A percentile compares a stretch with the other conserved stretches of the same genome.
Conservation (phyloP, 2,888 invertebrate species). For the Lamellibrachia columna region DNA sequence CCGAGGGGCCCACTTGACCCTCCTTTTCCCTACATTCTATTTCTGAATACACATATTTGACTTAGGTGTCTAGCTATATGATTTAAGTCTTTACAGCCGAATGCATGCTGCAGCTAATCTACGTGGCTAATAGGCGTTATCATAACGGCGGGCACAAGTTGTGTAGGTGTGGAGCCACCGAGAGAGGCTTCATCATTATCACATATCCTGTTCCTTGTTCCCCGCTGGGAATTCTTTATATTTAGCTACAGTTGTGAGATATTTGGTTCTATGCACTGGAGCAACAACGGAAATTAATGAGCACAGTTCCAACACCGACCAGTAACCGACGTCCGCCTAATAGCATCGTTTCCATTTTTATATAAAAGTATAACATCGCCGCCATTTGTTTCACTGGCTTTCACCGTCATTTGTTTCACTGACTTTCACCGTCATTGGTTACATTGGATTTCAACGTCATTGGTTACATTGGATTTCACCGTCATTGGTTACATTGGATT, state of each 20-base stretch:
- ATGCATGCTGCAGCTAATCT: background rate
- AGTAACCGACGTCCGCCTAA: background rate
- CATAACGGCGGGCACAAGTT: background rate
- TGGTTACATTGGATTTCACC: too few relatives aligned
- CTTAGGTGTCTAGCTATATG: background rate
- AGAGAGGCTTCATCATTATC: background rate
- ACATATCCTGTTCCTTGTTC: background rate
- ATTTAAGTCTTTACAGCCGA: background rate
- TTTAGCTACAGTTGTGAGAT: background rate
- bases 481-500: too few relatives aligned
- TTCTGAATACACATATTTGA: background rate
- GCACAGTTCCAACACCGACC: background rate
- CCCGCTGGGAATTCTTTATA: background rate
- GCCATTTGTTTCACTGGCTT: background rate
- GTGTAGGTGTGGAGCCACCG: background rate
- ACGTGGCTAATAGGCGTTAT: background rate
- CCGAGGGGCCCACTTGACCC: too few relatives aligned
- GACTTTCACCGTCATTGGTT: too few relatives aligned
- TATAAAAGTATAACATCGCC: background rate
- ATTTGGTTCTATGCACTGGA: background rate
- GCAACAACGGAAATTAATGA: background rate
- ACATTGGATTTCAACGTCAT: too few relatives aligned
- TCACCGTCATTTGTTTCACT: background rate
- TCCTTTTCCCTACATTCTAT: background rate
- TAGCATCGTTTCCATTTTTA: background rate